Evolutionary conservation across 2,888 invertebrate species (phyloP).

Genomic region (Catocala fraxini): DNA sequence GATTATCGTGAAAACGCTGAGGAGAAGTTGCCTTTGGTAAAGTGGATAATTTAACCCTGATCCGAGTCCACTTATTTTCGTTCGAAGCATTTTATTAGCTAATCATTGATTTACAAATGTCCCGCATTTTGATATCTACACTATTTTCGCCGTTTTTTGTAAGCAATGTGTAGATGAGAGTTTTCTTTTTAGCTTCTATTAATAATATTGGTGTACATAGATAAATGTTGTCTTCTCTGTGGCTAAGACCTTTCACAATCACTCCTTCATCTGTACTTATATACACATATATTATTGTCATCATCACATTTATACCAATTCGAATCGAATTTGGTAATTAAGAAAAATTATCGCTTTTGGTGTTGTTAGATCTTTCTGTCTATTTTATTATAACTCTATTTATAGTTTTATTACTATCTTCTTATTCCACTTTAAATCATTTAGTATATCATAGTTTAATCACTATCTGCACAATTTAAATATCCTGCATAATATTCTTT

Average conservation of each 20-base stretch:
- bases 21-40: constrained; percentile 97
- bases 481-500: too few species aligned
- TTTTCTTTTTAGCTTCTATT: constrained; percentile 47
- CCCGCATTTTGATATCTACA: constrained; percentile 47
- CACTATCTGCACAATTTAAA: too few species aligned
- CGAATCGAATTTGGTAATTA: constrained; percentile 27
- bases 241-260: constrained; percentile 37
- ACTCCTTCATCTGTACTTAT: constrained; percentile 34
- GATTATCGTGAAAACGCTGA: constrained; percentile 96
- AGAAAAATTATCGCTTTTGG: constrained; percentile 54
- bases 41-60: constrained; percentile 79
- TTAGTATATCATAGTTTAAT: background rate
- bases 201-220: constrained; percentile 40
- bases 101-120: constrained; percentile 42
- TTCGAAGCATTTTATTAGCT: constrained; percentile 52
- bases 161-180: constrained; percentile 45
- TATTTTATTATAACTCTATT: background rate
- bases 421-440: constrained; percentile 16
- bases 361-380: constrained; percentile 42
- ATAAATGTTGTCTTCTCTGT: constrained; percentile 45
- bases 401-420: background rate
- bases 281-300: constrained; percentile 7
- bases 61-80: constrained; percentile 75
- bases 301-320: constrained; percentile 31
- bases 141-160: constrained; percentile 42